Evolutionary conservation across 2,888 invertebrate species (phyloP).

Genomic region (Eupithecia abbreviata): DNA sequence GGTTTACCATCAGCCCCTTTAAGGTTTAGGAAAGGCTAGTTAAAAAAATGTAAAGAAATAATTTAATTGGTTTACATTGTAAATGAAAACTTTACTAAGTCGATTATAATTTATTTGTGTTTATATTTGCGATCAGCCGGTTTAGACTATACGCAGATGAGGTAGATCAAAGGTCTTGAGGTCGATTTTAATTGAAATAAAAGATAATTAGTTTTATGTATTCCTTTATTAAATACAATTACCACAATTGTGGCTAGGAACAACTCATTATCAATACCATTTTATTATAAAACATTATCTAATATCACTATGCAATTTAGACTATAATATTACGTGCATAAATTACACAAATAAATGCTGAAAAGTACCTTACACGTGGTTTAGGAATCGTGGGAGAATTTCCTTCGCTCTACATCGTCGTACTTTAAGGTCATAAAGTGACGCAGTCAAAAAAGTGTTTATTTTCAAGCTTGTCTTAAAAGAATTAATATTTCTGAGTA

Average conservation of each 20-base stretch:
- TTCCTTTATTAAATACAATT: constrained; percentile 37
- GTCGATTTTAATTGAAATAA: constrained; percentile 5
- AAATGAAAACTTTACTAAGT: too few relatives aligned
- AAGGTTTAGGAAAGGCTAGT: too few relatives aligned
- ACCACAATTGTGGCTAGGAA: constrained; percentile 42
- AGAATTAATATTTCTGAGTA: background rate
- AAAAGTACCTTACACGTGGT: constrained; percentile 37
- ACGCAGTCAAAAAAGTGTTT: background rate
- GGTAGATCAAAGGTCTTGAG: too few relatives aligned
- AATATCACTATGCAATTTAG: constrained; percentile 43
- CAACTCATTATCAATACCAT: constrained; percentile 36
- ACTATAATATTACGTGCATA: constrained; percentile 32
- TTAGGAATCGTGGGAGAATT: background rate
- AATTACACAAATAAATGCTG: constrained; percentile 43
- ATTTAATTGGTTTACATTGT: too few relatives aligned
- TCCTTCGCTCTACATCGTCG: background rate
- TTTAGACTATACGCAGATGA: too few relatives aligned
- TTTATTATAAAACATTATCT: constrained; percentile 36
- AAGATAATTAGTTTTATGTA: constrained; percentile 12
- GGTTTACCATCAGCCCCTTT: too few relatives aligned
- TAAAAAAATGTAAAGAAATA: too few relatives aligned
- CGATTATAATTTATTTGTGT: too few relatives aligned
- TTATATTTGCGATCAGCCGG: too few relatives aligned
- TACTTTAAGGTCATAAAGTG: background rate
- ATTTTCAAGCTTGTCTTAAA: background rate